These are phyloP conservation scores for Drosophila pegasa DNA, from an alignment of 2,888 invertebrate genomes.

Conservation along the genomic window DNA sequence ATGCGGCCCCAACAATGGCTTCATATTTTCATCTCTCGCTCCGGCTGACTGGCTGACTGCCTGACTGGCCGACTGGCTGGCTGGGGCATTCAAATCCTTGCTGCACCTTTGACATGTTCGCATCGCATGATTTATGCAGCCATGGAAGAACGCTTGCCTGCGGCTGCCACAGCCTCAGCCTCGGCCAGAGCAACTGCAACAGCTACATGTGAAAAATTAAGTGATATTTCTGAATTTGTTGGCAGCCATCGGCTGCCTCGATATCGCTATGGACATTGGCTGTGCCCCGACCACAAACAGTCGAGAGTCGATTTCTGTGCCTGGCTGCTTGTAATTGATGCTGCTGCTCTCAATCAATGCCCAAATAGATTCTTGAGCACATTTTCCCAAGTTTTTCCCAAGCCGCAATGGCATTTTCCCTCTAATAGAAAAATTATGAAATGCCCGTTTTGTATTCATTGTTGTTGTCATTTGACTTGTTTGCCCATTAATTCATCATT, in stretches of 20 bases:
- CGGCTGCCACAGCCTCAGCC: constrained; percentile 34
- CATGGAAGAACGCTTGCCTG: constrained; percentile 63
- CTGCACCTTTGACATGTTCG: constrained; percentile 78
- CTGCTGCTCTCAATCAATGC: constrained; percentile 75
- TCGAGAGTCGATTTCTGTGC: constrained; percentile 9
- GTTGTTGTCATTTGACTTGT: constrained; percentile 64
- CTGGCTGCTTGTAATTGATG: constrained; percentile 66
- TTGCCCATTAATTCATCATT: constrained; percentile 84
- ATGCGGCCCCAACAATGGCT: constrained; percentile 75
- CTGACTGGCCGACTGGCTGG: constrained; percentile 23
- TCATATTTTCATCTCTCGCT: constrained; percentile 74
- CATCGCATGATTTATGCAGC: constrained; percentile 78
- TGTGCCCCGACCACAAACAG: constrained; percentile 2
- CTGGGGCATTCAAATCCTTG: constrained; percentile 76
- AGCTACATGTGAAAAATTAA: constrained; percentile 76
- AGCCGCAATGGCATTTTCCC: constrained; percentile 47
- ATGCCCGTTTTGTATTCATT: constrained; percentile 47
- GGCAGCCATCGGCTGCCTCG: constrained; percentile 61
- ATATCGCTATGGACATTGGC: constrained; percentile 24
- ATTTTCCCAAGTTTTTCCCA: constrained; percentile 56
- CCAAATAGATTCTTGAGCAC: constrained; percentile 55
- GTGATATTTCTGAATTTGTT: constrained; percentile 80
- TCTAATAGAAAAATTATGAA: constrained; percentile 74
- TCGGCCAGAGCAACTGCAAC: constrained; percentile 35
- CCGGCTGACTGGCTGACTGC: constrained; percentile 15